Conservation (phyloP, 2,113 vertebrate genomes). For the Prochilodus magdalenae region DNA sequence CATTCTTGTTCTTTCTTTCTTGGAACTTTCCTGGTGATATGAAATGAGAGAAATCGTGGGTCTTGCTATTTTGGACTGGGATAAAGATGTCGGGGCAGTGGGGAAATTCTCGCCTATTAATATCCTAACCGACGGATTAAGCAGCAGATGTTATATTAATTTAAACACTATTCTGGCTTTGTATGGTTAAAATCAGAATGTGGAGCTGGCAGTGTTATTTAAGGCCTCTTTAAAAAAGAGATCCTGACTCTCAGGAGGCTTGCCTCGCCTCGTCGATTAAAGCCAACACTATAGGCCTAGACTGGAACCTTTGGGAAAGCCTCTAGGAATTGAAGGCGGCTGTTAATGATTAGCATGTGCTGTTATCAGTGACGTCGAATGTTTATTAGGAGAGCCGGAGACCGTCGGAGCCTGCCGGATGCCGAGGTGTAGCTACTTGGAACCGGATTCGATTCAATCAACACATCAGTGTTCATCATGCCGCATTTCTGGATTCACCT, state of each 20-base stretch:
- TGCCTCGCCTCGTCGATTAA: not conserved
- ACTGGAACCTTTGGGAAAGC: not conserved
- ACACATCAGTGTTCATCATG: not conserved
- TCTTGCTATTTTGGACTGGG: not conserved
- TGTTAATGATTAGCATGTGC: no score
- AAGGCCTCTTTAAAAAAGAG: not conserved
- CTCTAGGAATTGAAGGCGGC: no score
- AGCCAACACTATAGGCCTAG: not conserved
- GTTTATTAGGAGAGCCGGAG: no score
- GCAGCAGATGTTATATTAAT: conserved; percentile 51
- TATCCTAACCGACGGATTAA: conserved; percentile 39
- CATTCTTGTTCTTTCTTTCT: not conserved
- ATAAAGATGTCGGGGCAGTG: not conserved
- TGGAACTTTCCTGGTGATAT: not conserved
- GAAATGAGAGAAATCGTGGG: not conserved
- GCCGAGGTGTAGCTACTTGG: not conserved
- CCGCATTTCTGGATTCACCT: not conserved
- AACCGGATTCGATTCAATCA: not conserved
- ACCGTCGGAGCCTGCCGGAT: no score
- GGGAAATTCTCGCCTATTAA: conserved; percentile 35
- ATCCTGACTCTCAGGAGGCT: not conserved
- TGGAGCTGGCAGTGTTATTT: not conserved
- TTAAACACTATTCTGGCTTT: conserved; percentile 22
- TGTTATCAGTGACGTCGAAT: no score
- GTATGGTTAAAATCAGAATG: conserved; percentile 10